Conservation (phyloP, 30 jellyfish, hydroid and myxozoan species). For the Cassiopea andromeda region DNA sequence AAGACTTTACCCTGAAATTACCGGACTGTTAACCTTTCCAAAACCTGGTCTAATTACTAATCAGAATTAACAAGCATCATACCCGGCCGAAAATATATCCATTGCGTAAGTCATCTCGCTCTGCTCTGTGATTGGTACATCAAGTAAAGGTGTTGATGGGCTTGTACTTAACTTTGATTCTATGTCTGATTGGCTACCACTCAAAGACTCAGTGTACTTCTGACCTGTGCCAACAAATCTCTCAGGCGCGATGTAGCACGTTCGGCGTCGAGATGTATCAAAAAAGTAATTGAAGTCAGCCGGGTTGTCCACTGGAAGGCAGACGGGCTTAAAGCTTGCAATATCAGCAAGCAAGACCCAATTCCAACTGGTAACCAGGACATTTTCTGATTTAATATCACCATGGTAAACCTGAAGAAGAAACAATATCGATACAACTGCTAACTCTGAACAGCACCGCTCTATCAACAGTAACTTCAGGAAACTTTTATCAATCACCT, state of each 20-base stretch:
- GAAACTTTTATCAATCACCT: no score
- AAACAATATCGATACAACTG: no score
- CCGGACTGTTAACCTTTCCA: no score
- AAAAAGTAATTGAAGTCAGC: constrained; percentile 97
- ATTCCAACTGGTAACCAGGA: constrained; percentile 95
- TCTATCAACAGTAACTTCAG: no score
- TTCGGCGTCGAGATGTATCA: constrained; percentile 96
- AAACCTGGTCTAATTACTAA: background rate
- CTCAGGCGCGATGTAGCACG: constrained; percentile 99
- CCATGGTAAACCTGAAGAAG: constrained; percentile 93
- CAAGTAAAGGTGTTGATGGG: constrained; percentile 82
- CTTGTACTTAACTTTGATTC: constrained; percentile 54
- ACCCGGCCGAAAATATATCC: constrained; percentile 99
- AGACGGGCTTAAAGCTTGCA: constrained; percentile 97
- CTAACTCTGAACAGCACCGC: no score
- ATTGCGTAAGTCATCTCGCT: constrained; percentile 83
- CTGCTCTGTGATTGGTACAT: constrained; percentile 82
- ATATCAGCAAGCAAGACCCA: constrained; percentile 93
- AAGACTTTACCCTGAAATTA: no score
- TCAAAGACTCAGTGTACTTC: constrained; percentile 56
- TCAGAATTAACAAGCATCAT: background rate
- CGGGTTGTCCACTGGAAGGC: constrained; percentile 95
- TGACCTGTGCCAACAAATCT: constrained; percentile 87
- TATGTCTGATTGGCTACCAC: constrained; percentile 36
- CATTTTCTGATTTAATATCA: constrained; percentile 90